Conservation (phyloP, 2,888 invertebrate species). For the Colostygia pectinataria region DNA sequence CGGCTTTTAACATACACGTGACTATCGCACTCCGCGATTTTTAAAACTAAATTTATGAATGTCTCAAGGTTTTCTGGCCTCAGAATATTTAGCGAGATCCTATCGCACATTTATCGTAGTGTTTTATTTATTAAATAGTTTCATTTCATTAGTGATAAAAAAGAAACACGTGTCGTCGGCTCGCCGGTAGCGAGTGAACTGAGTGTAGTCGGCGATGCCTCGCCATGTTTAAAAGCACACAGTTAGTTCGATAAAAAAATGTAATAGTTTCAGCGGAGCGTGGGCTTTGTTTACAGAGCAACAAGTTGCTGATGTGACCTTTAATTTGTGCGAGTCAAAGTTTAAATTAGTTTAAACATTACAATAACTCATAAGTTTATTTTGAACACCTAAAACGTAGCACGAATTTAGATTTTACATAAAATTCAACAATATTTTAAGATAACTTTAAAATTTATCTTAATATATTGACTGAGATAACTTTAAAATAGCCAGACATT, state of each 20-base stretch:
- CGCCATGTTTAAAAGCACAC: conserved; percentile 73
- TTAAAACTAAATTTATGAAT: conserved; percentile 37
- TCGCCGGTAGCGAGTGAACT: conserved; percentile 68
- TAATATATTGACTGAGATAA: too few relatives aligned
- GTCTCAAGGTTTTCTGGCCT: conserved; percentile 34
- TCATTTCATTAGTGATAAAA: conserved; percentile 37
- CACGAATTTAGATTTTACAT: too few relatives aligned
- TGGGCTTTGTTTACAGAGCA: conserved; percentile 34
- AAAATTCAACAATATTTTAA: too few relatives aligned
- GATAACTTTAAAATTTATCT: too few relatives aligned
- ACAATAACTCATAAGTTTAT: neutral
- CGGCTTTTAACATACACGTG: conserved; percentile 61
- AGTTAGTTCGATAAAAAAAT: conserved; percentile 61
- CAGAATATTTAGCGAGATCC: conserved; percentile 24
- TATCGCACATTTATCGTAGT: conserved; percentile 41
- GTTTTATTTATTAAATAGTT: conserved; percentile 45
- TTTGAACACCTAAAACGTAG: too few relatives aligned
- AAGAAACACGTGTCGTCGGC: conserved; percentile 61
- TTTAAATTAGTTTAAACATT: neutral
- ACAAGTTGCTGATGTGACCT: conserved; percentile 27
- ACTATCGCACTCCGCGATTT: conserved; percentile 54
- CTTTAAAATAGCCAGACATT: too few relatives aligned
- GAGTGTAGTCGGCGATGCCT: conserved; percentile 55
- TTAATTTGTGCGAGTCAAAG: conserved; percentile 1
- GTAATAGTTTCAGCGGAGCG: conserved; percentile 60